These are phyloP conservation scores for Drosophila meridionalis DNA, from an alignment of 2,888 invertebrate species.

Conservation along the genomic window DNA sequence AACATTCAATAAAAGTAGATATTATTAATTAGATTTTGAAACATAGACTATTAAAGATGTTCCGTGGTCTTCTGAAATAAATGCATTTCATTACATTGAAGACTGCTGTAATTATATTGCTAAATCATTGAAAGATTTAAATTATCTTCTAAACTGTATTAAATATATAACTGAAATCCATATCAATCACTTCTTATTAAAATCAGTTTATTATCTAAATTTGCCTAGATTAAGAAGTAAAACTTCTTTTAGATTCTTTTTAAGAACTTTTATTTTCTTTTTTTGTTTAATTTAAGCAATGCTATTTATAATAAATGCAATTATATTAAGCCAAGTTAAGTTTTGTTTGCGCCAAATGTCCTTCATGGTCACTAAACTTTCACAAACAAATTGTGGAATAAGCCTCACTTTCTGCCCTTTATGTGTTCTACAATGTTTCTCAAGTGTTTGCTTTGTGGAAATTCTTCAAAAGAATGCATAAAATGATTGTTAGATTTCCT, in stretches of 20 bases:
- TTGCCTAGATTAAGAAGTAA: not conserved
- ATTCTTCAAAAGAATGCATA: slow-evolving; percentile 10
- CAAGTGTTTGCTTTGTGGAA: slow-evolving; percentile 13
- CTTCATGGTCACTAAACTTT: not conserved
- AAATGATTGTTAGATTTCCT: slow-evolving; percentile 18
- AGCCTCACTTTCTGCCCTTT: not conserved
- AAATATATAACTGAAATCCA: not conserved
- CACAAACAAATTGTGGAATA: not conserved
- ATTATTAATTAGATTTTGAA: no score
- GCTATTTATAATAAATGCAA: not conserved
- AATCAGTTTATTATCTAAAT: not conserved
- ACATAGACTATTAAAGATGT: no score
- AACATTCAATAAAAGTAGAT: no score
- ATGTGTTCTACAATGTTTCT: not conserved
- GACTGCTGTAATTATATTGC: not conserved
- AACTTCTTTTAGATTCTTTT: not conserved
- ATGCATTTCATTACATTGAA: no score
- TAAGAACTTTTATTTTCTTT: not conserved
- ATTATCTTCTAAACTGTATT: not conserved
- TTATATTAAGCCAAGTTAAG: not conserved
- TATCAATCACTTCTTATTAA: not conserved
- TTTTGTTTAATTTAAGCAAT: no score
- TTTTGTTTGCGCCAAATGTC: not conserved
- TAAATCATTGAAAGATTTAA: not conserved
- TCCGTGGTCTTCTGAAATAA: no score